Evolutionary conservation across 1,140 invertebrate species (phyloP).

Genomic region (Drosophila pectinifera): DNA sequence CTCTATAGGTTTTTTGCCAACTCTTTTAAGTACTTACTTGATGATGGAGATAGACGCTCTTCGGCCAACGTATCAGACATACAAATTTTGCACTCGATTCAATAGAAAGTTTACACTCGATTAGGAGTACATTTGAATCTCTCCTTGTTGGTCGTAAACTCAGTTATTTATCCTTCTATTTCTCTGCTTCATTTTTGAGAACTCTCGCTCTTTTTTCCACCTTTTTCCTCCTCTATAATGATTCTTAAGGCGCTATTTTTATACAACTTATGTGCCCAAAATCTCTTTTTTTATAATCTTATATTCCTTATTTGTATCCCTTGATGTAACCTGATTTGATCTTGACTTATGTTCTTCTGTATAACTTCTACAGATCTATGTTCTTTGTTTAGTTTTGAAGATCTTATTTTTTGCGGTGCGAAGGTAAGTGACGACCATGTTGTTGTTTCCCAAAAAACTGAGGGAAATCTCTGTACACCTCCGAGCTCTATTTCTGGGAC

Average conservation of each 20-base stretch:
- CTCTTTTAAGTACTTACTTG: constrained; percentile 18
- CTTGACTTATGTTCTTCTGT: constrained; percentile 24
- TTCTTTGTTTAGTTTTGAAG: constrained; percentile 26
- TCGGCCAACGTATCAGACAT: constrained; percentile 41
- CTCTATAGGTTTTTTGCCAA: constrained; percentile 43
- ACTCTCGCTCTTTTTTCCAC: constrained; percentile 37
- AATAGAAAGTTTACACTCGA: constrained; percentile 16
- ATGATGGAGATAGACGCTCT: constrained; percentile 6
- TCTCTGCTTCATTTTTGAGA: constrained; percentile 37
- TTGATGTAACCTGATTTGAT: constrained; percentile 12
- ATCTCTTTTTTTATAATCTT: constrained; percentile 17
- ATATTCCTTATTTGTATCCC: constrained; percentile 3
- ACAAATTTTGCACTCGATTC: constrained; percentile 29
- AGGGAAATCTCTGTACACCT: background rate
- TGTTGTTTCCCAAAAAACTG: constrained; percentile 5
- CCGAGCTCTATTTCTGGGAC: background rate
- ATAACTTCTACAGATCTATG: constrained; percentile 22
- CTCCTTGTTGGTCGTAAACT: constrained; percentile 2
- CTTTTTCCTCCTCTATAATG: constrained; percentile 17
- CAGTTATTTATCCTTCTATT: constrained; percentile 18
- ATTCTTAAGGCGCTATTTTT: constrained; percentile 16
- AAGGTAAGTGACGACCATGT: constrained; percentile 41
- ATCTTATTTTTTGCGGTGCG: constrained; percentile 39
- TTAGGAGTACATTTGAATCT: constrained; percentile 22
- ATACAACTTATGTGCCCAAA: constrained; percentile 2